A percentile compares a stretch with the other conserved stretches of the same genome.
Evolutionary conservation across 1,140 invertebrate genomes (phyloP).

Genomic region (Campoletis sonorensis): DNA sequence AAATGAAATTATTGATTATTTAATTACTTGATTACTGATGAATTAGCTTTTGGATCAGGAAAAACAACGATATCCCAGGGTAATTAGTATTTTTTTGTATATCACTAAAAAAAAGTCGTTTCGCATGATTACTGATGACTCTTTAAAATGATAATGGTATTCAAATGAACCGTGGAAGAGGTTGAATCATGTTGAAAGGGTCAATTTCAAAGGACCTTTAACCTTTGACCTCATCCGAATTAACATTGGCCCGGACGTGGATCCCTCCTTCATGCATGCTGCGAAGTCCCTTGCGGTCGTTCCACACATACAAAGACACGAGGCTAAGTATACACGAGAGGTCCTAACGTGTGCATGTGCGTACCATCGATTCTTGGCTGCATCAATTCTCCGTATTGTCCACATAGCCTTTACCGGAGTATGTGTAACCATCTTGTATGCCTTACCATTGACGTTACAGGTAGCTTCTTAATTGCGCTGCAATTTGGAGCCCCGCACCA

Average conservation of each 20-base stretch:
- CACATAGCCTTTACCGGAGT: neutral
- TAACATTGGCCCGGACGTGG: slow-evolving; percentile 20
- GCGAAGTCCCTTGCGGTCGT: neutral
- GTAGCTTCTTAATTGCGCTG: slow-evolving; percentile 44
- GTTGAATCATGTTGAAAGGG: too few relatives aligned
- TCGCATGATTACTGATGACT: too few relatives aligned
- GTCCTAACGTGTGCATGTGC: neutral
- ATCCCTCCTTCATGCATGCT: slow-evolving; percentile 14
- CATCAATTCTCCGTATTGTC: slow-evolving; percentile 9
- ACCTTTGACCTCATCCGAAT: slow-evolving; percentile 33
- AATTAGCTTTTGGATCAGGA: too few relatives aligned
- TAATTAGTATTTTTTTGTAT: too few relatives aligned
- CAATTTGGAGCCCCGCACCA: neutral
- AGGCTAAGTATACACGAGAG: neutral
- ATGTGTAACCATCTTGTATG: slow-evolving; percentile 11
- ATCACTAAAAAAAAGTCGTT: too few relatives aligned
- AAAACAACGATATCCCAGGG: too few relatives aligned
- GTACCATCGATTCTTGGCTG: neutral
- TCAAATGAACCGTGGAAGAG: too few relatives aligned
- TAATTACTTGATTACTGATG: too few relatives aligned
- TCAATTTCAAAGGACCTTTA: slow-evolving; percentile 4
- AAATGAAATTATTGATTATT: too few relatives aligned
- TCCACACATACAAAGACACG: slow-evolving; percentile 17
- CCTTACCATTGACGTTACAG: slow-evolving; percentile 34
- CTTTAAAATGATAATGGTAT: too few relatives aligned